Evolutionary conservation across 1,140 invertebrate genomes (phyloP).

Genomic region (Drosophila guanche): DNA sequence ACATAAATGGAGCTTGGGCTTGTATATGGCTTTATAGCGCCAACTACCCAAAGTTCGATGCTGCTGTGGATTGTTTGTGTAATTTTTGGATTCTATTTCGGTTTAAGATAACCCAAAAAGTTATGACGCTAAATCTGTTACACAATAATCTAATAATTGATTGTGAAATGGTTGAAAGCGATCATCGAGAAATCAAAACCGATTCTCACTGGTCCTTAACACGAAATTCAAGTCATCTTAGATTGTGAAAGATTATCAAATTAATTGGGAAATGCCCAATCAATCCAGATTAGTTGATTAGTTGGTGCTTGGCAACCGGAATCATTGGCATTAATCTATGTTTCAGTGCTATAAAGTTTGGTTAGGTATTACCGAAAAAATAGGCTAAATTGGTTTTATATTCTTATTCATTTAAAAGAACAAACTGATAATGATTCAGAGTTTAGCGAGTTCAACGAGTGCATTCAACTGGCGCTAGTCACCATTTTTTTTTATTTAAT

Average conservation of each 20-base stretch:
- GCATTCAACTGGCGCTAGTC: too few species aligned
- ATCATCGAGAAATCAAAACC: background rate
- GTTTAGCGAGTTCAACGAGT: too few species aligned
- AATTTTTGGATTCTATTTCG: background rate
- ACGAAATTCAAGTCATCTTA: slow-evolving; percentile 3
- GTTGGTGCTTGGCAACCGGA: slow-evolving; percentile 1
- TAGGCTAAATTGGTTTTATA: too few species aligned
- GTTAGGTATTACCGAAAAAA: too few species aligned
- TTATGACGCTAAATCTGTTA: slow-evolving; percentile 22
- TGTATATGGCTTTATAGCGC: background rate
- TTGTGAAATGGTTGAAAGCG: background rate
- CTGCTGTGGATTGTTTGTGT: slow-evolving; percentile 1
- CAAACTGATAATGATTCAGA: too few species aligned
- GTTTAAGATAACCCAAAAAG: slow-evolving; percentile 18
- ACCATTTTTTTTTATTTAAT: too few species aligned
- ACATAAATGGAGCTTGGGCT: background rate
- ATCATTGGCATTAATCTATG: background rate
- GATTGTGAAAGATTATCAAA: slow-evolving; percentile 15
- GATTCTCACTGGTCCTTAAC: slow-evolving; percentile 1
- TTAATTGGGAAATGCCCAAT: slow-evolving; percentile 4
- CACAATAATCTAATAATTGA: background rate
- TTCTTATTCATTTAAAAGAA: too few species aligned
- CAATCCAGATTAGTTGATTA: slow-evolving; percentile 1
- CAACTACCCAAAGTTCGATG: slow-evolving; percentile 5
- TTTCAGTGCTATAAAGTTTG: too few species aligned